Evolutionary conservation across 2,888 invertebrate genomes (phyloP).

Genomic region (Sipha maydis): DNA sequence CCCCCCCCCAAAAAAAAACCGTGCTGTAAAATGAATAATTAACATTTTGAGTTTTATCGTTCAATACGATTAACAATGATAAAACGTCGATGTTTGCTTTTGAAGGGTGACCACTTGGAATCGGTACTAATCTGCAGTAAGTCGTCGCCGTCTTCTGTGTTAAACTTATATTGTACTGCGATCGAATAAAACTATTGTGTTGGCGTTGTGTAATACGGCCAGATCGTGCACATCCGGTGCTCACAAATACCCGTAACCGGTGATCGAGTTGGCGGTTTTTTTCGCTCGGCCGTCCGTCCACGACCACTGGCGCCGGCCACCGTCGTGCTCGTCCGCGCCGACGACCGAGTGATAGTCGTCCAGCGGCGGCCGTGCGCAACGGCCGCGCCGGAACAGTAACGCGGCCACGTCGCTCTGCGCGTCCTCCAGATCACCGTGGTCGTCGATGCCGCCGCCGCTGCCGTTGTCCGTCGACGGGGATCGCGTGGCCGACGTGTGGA

Average conservation of each 20-base stretch:
- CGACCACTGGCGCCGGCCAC: slow-evolving; percentile 78
- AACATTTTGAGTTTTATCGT: too few relatives aligned
- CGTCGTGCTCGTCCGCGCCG: slow-evolving; percentile 72
- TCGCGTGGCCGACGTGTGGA: slow-evolving; percentile 64
- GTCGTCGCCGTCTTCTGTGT: too few relatives aligned
- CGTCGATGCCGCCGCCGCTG: slow-evolving; percentile 71
- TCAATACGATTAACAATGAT: too few relatives aligned
- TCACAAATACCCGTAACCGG: slow-evolving; percentile 75
- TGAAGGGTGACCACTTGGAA: too few relatives aligned
- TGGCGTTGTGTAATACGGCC: too few relatives aligned
- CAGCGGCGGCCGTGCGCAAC: slow-evolving; percentile 68
- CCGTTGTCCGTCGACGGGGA: slow-evolving; percentile 73
- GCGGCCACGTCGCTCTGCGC: slow-evolving; percentile 78
- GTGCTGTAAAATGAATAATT: too few relatives aligned
- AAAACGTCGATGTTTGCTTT: too few relatives aligned
- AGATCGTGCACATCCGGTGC: neutral
- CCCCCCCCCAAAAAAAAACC: too few relatives aligned
- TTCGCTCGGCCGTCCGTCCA: slow-evolving; percentile 71
- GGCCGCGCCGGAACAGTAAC: slow-evolving; percentile 76
- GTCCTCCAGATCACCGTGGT: slow-evolving; percentile 74
- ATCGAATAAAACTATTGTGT: too few relatives aligned
- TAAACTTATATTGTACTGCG: too few relatives aligned
- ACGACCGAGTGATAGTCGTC: neutral
- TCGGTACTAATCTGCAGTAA: too few relatives aligned
- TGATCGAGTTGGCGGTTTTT: slow-evolving; percentile 74